Evolutionary conservation across 2,113 vertebrate species (phyloP).

Genomic region (Pipra filicauda): DNA sequence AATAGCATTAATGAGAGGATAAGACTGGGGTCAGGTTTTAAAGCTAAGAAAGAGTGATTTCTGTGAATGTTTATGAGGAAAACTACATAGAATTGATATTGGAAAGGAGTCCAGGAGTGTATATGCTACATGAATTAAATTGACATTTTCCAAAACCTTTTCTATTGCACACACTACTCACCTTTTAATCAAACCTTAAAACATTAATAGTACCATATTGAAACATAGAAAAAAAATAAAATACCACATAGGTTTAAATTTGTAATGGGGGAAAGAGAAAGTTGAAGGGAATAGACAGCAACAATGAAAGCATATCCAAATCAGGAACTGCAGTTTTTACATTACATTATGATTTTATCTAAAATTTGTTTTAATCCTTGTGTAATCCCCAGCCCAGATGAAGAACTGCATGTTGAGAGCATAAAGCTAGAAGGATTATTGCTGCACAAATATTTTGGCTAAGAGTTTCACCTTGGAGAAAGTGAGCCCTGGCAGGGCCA

Average conservation of each 20-base stretch:
- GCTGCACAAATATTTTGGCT: not conserved
- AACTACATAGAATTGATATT: not conserved
- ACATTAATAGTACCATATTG: not conserved
- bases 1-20: not conserved
- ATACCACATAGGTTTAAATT: accelerated
- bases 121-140: not conserved
- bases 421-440: not conserved
- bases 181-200: not conserved
- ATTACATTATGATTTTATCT: not conserved
- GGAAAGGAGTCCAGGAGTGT: not conserved
- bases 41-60: not conserved
- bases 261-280: not conserved
- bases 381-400: not conserved
- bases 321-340: not conserved
- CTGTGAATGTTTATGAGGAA: not conserved
- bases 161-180: not conserved
- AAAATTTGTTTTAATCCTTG: not conserved
- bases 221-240: not conserved
- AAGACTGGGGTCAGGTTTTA: not conserved
- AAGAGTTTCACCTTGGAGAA: not conserved
- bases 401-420: not conserved
- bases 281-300: not conserved
- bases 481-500: not conserved
- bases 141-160: not conserved
- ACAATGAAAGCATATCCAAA: not conserved